These are phyloP conservation scores for Pseudolaguvia tuberculata DNA, from an alignment of 2,113 vertebrate species.

Conservation along the genomic window DNA sequence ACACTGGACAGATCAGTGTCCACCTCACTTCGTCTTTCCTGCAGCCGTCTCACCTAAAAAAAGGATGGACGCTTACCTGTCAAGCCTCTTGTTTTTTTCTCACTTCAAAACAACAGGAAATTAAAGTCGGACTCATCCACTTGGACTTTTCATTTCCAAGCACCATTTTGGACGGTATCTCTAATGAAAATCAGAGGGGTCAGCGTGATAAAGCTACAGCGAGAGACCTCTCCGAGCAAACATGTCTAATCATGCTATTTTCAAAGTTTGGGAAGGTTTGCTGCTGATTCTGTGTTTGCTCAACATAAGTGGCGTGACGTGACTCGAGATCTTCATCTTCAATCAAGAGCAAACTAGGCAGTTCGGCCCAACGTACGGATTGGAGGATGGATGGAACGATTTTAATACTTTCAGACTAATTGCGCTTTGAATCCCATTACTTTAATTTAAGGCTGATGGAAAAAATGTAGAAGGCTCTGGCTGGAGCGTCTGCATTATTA, in stretches of 20 bases:
- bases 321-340: constrained; percentile 48
- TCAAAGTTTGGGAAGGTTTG: constrained; percentile 43
- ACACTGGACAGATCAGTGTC: neutral
- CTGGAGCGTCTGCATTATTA: constrained; percentile 29
- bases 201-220: constrained; percentile 39
- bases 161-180: constrained; percentile 53
- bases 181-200: constrained; percentile 55
- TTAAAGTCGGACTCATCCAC: constrained; percentile 46
- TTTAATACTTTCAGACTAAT: constrained; percentile 48
- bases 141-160: constrained; percentile 53
- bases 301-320: constrained; percentile 41
- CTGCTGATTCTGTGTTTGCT: constrained; percentile 44
- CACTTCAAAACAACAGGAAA: constrained; percentile 52
- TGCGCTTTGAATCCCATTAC: constrained; percentile 47
- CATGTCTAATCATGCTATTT: constrained; percentile 52
- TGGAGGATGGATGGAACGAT: constrained; percentile 37
- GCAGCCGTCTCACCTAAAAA: constrained; percentile 35
- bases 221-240: constrained; percentile 46
- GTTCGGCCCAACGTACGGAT: constrained; percentile 31
- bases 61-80: constrained; percentile 19
- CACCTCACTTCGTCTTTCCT: constrained; percentile 5
- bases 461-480: constrained; percentile 32
- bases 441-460: constrained; percentile 33
- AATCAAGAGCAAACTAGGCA: constrained; percentile 50
- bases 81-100: constrained; percentile 37